Conservation (phyloP, 2,113 vertebrate genomes). For the Astur gentilis region DNA sequence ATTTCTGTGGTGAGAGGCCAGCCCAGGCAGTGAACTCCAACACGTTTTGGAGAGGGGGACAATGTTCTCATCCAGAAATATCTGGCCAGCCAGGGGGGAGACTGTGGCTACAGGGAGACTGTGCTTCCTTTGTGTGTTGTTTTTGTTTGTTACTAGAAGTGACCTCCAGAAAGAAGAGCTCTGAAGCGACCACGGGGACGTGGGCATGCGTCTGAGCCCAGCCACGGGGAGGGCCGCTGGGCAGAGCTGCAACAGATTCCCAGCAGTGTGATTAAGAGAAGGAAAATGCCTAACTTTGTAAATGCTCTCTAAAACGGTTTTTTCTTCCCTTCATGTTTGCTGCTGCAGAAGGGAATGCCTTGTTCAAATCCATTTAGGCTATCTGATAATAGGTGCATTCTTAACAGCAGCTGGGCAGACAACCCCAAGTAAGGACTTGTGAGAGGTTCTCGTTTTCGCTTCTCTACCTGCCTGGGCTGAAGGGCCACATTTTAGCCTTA, state of each 20-base stretch:
- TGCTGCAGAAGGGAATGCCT: not conserved
- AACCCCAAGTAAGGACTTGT: not conserved
- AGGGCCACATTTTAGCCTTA: not conserved
- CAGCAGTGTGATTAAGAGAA: not conserved
- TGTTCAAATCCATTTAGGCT: not conserved
- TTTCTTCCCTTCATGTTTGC: not conserved
- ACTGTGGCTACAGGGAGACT: not conserved
- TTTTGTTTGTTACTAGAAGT: not conserved
- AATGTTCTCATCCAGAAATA: not conserved
- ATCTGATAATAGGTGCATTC: not conserved
- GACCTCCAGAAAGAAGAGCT: not conserved
- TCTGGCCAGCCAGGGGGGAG: not conserved
- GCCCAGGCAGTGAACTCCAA: not conserved
- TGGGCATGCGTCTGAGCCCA: not conserved
- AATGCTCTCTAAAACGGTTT: not conserved
- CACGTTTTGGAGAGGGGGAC: not conserved
- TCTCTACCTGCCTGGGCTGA: not conserved
- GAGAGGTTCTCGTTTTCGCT: not conserved
- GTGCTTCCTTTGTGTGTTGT: not conserved
- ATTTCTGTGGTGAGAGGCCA: not conserved
- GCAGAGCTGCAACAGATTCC: not conserved
- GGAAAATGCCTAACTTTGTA: not conserved
- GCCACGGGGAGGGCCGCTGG: accelerated
- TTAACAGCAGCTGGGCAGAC: not conserved
- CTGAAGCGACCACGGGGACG: accelerated